These are phyloP conservation scores for Nomada lathburiana DNA, from an alignment of 2,888 invertebrate species.

Conservation along the genomic window DNA sequence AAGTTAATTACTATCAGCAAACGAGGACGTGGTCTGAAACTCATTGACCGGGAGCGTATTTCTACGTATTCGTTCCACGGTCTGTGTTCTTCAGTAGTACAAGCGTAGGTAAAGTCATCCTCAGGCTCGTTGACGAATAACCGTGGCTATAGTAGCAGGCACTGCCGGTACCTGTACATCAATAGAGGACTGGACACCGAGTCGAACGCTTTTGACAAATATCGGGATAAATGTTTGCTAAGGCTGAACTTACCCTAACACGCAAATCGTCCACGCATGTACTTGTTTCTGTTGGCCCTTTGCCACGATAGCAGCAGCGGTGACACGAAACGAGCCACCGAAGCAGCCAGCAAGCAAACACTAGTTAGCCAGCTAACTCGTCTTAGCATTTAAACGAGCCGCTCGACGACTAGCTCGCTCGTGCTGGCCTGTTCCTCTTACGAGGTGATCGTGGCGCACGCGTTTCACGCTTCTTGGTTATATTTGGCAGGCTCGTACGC, in stretches of 20 bases:
- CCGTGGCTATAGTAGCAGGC: too few species aligned
- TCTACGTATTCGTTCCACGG: too few species aligned
- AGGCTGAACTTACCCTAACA: slow-evolving; percentile 35
- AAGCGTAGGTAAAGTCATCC: too few species aligned
- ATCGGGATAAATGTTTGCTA: slow-evolving; percentile 33
- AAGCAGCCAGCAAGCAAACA: slow-evolving; percentile 26
- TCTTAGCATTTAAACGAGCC: slow-evolving; percentile 64
- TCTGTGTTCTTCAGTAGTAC: too few species aligned
- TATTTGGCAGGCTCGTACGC: slow-evolving; percentile 65
- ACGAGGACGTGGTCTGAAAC: too few species aligned
- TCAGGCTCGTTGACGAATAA: too few species aligned
- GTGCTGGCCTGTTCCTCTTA: slow-evolving; percentile 28
- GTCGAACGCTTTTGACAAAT: slow-evolving; percentile 31
- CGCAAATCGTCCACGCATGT: slow-evolving; percentile 56
- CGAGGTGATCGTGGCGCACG: slow-evolving; percentile 58
- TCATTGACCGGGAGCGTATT: too few species aligned
- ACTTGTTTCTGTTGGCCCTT: slow-evolving; percentile 69
- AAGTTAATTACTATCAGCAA: too few species aligned
- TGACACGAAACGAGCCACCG: slow-evolving; percentile 49
- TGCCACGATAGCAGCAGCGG: slow-evolving; percentile 59
- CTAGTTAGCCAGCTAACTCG: slow-evolving; percentile 57
- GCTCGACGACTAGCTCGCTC: slow-evolving; percentile 28
- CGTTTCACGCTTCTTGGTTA: slow-evolving; percentile 65
- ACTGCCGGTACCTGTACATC: too few species aligned
- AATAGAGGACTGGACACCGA: too few species aligned